Percentiles rank a stretch among this genome's conserved stretches.
Evolutionary conservation across 2,888 invertebrate genomes (phyloP).

Genomic region (Mactromeris polynyma): DNA sequence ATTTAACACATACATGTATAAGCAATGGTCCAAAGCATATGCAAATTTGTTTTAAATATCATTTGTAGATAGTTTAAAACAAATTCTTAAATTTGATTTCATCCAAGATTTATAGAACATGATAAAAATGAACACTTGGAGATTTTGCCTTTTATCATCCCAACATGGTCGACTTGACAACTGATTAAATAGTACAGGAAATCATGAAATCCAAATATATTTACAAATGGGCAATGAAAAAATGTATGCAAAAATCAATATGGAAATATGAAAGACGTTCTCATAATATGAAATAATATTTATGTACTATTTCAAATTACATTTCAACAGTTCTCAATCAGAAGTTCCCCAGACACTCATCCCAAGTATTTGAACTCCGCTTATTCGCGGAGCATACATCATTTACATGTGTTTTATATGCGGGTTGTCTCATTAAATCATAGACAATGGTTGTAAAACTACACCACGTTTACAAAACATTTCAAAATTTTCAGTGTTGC

Average conservation of each 20-base stretch:
- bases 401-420: neutral
- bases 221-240: neutral
- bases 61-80: no score
- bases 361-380: neutral
- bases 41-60: no score
- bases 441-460: no score
- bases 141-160: no score
- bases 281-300: neutral
- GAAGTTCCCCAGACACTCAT: neutral
- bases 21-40: no score
- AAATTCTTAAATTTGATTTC: no score
- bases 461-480: no score
- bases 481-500: no score
- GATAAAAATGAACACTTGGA: no score
- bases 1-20: no score
- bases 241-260: neutral
- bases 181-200: neutral
- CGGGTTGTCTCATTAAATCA: no score
- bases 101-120: no score
- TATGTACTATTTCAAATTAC: neutral
- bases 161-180: neutral
- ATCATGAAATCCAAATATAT: neutral
- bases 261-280: slow-evolving; percentile 1
- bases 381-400: neutral
- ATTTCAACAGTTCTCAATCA: neutral